Evolutionary conservation across 2,888 invertebrate genomes (phyloP), one percentile per base, ranked within the genome.

Genomic region (Apantesis nais): DNA sequence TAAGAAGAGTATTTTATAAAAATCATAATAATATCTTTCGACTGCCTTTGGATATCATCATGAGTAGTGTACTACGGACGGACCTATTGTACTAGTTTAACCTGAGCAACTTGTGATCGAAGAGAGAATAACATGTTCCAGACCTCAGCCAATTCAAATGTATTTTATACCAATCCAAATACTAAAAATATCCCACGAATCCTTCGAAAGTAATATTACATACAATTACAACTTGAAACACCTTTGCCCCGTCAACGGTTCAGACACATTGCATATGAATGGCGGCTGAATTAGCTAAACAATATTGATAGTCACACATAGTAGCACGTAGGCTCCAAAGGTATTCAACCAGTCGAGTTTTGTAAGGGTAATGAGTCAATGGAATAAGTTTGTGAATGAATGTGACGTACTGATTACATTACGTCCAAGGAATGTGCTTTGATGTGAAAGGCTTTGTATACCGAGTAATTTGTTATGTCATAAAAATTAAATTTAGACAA

Each of bases 191-290:
- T 14, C 1, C 14, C 5, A 29, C 22, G n/a, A 25, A 67, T 52
- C 39, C 39, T 37, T 29, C 16, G 14, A 8, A 52, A 58, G 48
- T 61, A 60, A 44, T 25, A 70, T n/a, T 79, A 79, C 79, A 79
- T 77, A 81, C 79, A 68, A 71, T 68, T 66, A 75, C 73, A 71
- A 77, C 68, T 73, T 37, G 34, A 77, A 77, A 68, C 66, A 63
- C 29, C 48, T 44, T 41, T 63, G 55, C 41, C 14, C 55, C 66
- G 60, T 37, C 69, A 64, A 65, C 71, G 62, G 73, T 73, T 81
- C 72, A 69, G 75, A 70, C 68, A 72, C 71, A 65, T 44, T 66
- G 74, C 66, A 73, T 70, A 71, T 72, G 73, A 70, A 74, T 79
- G 75, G 68, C 65, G 29, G 22, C 29, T 52, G 25, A 68, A 79